Conservation (phyloP, 2,888 invertebrate species). For the Dicycla oo region DNA sequence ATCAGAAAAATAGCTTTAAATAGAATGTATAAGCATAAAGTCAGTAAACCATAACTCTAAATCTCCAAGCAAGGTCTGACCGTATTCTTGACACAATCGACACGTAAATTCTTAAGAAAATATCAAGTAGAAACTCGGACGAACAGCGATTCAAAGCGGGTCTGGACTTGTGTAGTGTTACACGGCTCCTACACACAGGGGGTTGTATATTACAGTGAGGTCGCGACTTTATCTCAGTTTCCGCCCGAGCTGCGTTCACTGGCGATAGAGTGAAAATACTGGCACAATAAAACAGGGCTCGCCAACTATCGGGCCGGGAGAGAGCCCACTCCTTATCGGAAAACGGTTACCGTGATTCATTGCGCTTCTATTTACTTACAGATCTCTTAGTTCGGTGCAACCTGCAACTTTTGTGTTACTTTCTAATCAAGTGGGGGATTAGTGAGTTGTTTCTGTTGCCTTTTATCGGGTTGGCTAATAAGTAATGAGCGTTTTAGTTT, state of each 20-base stretch:
- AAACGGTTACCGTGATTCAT: constrained; percentile 88
- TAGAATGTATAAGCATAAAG: constrained; percentile 36
- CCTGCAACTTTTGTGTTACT: constrained; percentile 59
- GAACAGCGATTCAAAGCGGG: constrained; percentile 64
- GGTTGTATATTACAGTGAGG: constrained; percentile 84
- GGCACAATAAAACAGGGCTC: constrained; percentile 87
- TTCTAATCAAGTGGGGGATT: constrained; percentile 35
- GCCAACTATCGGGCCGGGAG: constrained; percentile 77
- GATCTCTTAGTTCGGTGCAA: constrained; percentile 72
- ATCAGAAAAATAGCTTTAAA: constrained; percentile 43
- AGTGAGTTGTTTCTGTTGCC: constrained; percentile 19
- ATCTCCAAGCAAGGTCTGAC: constrained; percentile 29
- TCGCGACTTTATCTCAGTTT: constrained; percentile 88
- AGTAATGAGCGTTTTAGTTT: too few relatives aligned
- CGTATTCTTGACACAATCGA: constrained; percentile 48
- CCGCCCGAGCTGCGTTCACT: constrained; percentile 85
- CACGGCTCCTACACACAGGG: constrained; percentile 66
- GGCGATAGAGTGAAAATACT: constrained; percentile 88
- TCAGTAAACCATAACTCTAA: constrained; percentile 46
- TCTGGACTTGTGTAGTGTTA: constrained; percentile 59
- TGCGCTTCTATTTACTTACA: constrained; percentile 82
- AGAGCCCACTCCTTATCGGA: constrained; percentile 70
- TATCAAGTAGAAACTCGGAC: constrained; percentile 50
- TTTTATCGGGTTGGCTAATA: too few relatives aligned
- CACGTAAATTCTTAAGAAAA: constrained; percentile 62